Base-by-base conservation (phyloP, 2,888 invertebrate species). In the Bombyx huttoni region DNA sequence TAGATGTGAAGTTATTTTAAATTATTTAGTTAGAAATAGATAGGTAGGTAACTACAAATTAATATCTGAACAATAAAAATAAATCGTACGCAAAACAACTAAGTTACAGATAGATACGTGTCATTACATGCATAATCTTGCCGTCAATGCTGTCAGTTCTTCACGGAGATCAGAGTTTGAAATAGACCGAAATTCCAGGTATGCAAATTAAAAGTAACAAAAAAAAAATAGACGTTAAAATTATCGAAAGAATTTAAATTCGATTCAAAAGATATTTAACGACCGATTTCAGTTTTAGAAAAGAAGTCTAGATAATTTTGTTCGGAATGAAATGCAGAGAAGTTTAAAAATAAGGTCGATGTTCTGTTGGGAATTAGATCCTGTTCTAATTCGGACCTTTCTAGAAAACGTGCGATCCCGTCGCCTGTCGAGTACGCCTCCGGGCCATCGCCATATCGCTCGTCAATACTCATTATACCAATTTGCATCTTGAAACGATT, bases 391-490 rank as follows among this genome's bases (percentile, higher is more conserved):
- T 75, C 76, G 62, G 58, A 67, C 64, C 67, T 62, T 73, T 78
- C 73, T 68, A 68, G 62, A 71, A 68, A 67, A 72, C 81, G 78
- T 78, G 80, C 70, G 62, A 62, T 63, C 73, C 63, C 73, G 72
- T 81, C 79, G 73, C 67, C 73, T 78, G 82, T 79, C 83, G 79
- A 75, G 68, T 61, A 58, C 58, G 52, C 74, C 85, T 78, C 69
- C 70, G 54, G 73, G 82, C 46, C 51, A 54, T 53, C 50, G 51
- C 55, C 55, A 56, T 50, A 52, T 52, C 54, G 53, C 49, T 52
- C 34, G 40, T 40, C 40, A 40, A 40, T 40, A 46, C 10, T 47
- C 56, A 47, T 47, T 47, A 34, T 35, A 47, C 47, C 40, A 40
- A 40, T 40, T 40, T 40, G 40, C 9, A 8, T 8, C 8, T 40